Percentiles rank a stretch among this genome's conserved stretches.
Conservation (phyloP, 2,888 invertebrate species). For the Perithous albicinctus region DNA sequence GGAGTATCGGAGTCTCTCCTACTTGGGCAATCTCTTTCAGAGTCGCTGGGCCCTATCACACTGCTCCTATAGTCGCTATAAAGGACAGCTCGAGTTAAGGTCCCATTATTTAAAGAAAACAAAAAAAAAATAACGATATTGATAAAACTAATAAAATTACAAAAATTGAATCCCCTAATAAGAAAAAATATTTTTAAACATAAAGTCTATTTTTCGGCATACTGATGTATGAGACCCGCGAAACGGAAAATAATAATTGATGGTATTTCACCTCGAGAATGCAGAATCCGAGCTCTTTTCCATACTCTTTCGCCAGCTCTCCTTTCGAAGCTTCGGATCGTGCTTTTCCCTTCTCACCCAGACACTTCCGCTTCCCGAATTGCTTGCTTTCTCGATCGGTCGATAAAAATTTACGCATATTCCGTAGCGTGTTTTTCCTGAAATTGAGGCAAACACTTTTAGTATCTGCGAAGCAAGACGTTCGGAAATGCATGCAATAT, state of each 20-base stretch:
- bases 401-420: constrained; percentile 99
- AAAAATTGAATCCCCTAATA: not conserved
- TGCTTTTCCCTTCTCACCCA: constrained; percentile 85
- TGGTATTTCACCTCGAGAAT: constrained; percentile 92
- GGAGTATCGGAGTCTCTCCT: constrained; percentile 88
- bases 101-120: constrained; percentile 67
- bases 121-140: constrained; percentile 1
- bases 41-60: constrained; percentile 95
- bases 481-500: not conserved
- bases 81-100: constrained; percentile 78
- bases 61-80: constrained; percentile 97
- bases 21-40: constrained; percentile 94
- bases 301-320: constrained; percentile 96
- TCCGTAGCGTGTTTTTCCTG: constrained; percentile 95
- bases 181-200: too few species aligned
- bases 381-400: constrained; percentile 91
- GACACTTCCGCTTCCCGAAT: constrained; percentile 76
- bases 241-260: not conserved
- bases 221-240: not conserved
- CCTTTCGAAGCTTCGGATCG: constrained; percentile 89
- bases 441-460: constrained; percentile 48
- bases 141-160: constrained; percentile 4
- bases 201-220: not conserved
- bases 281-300: constrained; percentile 97
- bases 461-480: not conserved